Evolutionary conservation across 2,797 vertebrate species (phyloP), one percentile per base, ranked within the genome.

Genomic region (Catharus ustulatus): DNA sequence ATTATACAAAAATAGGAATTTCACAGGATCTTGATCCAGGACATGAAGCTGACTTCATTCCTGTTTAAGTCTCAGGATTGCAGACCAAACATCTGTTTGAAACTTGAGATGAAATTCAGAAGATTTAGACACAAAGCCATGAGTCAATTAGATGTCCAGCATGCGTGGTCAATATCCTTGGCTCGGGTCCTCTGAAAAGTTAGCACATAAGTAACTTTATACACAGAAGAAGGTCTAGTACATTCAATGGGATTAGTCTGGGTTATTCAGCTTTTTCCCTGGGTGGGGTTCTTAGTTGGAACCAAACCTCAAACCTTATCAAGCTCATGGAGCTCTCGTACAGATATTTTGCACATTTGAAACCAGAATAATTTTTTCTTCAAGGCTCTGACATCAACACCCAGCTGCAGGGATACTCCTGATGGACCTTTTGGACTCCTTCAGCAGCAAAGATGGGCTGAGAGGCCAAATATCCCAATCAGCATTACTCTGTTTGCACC

Each of bases 61-160:
- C 49, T 76, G 54, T 94, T 82, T 94, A 92, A 95, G 73, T 93
- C 80, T 63, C 40, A 42, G 74, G 69, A 83, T 94, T 95, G 91
- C 93, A 94, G 86, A 93, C 55, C 71, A 88, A 95, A 94, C 94
- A 93, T 96, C 94, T 96, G 94, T 80, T 96, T 94, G 95, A 96
- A 96, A 97, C 94, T 81, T 57, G 93, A 95, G 89, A 91, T 64
- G 67, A 90, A 96, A 86, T 90, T 93, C 89, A 82, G 69, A 58
- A 84, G 83, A 90, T 90, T 93, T 90, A 93, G 76, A 94, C 77
- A 52, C 45, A 91, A 93, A 93, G 67, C 34, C 76, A 67, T 76
- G 67, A 95, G 89, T 82, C 82, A 93, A 82, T 92, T 82, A 88
- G 77, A 90, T 91, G 89, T 96, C 95, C 94, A 96, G 74, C 84